These are phyloP conservation scores for Oncorhynchus nerka DNA, from an alignment of 2,113 vertebrate genomes.

Conservation along the genomic window DNA sequence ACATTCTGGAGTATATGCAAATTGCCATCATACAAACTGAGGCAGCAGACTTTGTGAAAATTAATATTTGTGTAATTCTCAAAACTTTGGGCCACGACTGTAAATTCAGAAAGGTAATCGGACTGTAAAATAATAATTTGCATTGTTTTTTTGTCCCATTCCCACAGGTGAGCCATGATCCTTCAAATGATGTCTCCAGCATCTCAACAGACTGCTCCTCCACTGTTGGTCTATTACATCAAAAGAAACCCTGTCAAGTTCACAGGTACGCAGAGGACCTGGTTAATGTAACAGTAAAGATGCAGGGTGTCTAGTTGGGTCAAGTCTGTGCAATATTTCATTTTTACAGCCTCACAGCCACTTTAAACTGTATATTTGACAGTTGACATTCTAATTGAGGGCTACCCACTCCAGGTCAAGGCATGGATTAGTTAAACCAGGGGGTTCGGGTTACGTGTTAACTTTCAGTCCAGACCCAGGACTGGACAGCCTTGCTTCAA, in stretches of 20 bases:
- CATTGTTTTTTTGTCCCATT: neutral
- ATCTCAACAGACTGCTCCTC: constrained; percentile 1
- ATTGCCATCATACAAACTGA: too few species aligned
- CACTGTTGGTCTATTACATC: neutral
- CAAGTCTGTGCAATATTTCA: too few species aligned
- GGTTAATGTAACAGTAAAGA: neutral
- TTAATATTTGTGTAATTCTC: too few species aligned
- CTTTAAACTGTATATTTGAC: too few species aligned
- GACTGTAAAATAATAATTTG: neutral
- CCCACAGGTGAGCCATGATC: constrained; percentile 20
- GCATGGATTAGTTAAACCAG: neutral
- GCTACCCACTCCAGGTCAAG: too few species aligned
- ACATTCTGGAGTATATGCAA: too few species aligned
- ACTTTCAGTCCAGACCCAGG: neutral
- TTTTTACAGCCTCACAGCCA: too few species aligned
- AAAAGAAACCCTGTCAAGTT: neutral
- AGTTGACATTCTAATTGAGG: too few species aligned
- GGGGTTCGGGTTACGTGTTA: neutral
- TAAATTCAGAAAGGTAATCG: neutral
- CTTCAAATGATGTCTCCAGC: constrained; percentile 11
- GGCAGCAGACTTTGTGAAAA: too few species aligned
- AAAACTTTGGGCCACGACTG: too few species aligned
- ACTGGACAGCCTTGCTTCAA: neutral
- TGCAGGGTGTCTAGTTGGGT: neutral
- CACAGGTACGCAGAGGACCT: constrained; percentile 21